Evolutionary conservation across 2,888 invertebrate species (phyloP), one percentile per base, ranked within the genome.

Genomic region (Cantharis rustica): DNA sequence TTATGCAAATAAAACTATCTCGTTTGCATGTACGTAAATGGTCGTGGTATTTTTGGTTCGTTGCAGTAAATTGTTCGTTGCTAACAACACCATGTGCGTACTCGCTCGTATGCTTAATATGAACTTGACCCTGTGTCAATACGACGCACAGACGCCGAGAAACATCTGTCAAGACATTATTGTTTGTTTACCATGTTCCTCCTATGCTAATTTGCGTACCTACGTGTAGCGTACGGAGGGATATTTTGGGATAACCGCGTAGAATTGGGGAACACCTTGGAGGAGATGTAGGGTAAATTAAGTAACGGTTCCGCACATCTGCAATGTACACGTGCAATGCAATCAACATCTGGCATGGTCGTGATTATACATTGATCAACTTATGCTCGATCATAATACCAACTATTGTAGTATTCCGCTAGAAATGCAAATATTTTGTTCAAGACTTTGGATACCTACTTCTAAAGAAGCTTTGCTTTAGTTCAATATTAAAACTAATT

Each of bases 261-360:
- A 72, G 26, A 31, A 64, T 13, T 23, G 66, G 23, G 70, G 69
- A 76, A 84, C 86, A 86, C 85, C 86, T 85, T 85, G 85, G 83
- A 77, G 76, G 75, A 78, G 75, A 78, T 73, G 75, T 71, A 75
- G 77, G 80, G 78, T 75, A 78, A 75, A 77, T 68, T 71, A 79
- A 80, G 79, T 85, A 85, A 85, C 85, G 85, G 85, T 82, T 81
- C 82, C 81, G 80, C 84, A 84, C 85, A 85, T 83, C 83, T 83
- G 83, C 83, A 81, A 78, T 80, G 81, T 80, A 83, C 84, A 85
- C 85, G 84, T 84, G 85, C 84, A 82, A 78, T 76, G 75, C 71
- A 79, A 81, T 80, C 81, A 80, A 82, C 85, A 85, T 84, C 84
- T 85, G 85, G 83, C 83, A 76, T 77, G 81, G 82, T 83, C 82